Evolutionary conservation across 2,888 invertebrate genomes (phyloP).

Genomic region (Nycteola revayana): DNA sequence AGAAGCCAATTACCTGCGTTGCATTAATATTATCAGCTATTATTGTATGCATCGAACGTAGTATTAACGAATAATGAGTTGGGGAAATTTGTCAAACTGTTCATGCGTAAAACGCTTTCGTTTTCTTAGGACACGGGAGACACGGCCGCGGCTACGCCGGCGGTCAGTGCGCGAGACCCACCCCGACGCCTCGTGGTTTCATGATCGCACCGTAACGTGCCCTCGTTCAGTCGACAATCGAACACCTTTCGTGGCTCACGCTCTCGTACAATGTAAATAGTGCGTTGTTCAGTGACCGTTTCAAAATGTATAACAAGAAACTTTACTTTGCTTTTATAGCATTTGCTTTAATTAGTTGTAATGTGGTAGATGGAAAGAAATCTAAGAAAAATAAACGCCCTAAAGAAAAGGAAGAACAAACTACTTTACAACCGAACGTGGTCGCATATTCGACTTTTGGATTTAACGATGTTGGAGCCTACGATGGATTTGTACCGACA

Average conservation of each 20-base stretch:
- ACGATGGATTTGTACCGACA: constrained; percentile 68
- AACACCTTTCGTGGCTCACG: constrained; percentile 59
- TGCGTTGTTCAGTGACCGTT: constrained; percentile 44
- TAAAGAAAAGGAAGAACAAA: constrained; percentile 52
- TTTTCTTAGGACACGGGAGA: constrained; percentile 67
- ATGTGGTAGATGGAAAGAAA: constrained; percentile 51
- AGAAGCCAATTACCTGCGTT: constrained; percentile 45
- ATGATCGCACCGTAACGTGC: constrained; percentile 35
- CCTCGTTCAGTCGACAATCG: constrained; percentile 60
- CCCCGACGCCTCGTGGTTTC: constrained; percentile 35
- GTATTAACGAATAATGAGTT: constrained; percentile 65
- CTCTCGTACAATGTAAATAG: constrained; percentile 62
- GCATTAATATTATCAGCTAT: constrained; percentile 46
- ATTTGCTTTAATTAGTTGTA: constrained; percentile 38
- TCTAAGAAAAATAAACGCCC: constrained; percentile 53
- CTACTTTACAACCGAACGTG: constrained; percentile 64
- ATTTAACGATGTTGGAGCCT: constrained; percentile 68
- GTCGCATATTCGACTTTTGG: constrained; percentile 74
- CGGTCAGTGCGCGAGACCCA: constrained; percentile 35
- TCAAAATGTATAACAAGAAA: constrained; percentile 58
- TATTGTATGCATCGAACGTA: constrained; percentile 56
- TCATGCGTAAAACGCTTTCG: constrained; percentile 75
- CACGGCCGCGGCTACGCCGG: constrained; percentile 30
- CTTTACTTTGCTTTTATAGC: constrained; percentile 49
- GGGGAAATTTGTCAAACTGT: constrained; percentile 65